Evolutionary conservation across 2,797 vertebrate genomes (phyloP).

Genomic region (Heliangelus exortis): DNA sequence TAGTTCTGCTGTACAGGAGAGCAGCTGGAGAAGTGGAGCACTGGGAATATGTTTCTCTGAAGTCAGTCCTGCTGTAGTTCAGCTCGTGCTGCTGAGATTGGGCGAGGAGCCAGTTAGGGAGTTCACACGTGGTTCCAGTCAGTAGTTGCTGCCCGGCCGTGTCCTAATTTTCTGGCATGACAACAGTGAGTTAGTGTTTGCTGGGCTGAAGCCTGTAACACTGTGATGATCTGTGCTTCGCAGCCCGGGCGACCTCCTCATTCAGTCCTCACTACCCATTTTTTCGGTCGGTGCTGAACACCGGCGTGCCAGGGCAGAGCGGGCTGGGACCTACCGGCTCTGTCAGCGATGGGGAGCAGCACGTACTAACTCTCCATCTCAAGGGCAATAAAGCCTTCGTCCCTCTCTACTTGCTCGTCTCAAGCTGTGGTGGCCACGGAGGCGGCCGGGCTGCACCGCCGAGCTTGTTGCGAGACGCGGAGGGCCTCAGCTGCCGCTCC

Average conservation of each 20-base stretch:
- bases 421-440: fast-evolving
- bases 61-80: fast-evolving
- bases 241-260: fast-evolving
- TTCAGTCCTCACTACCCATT: background rate
- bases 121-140: fast-evolving
- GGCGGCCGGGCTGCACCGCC: background rate
- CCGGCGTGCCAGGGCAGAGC: no score
- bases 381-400: background rate
- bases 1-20: no score
- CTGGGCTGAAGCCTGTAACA: fast-evolving
- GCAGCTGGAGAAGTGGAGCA: no score
- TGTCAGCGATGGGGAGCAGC: background rate
- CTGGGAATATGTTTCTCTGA: background rate
- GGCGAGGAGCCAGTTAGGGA: fast-evolving
- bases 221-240: fast-evolving
- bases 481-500: fast-evolving
- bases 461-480: background rate
- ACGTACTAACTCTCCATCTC: no score
- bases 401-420: fast-evolving
- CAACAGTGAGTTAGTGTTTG: fast-evolving
- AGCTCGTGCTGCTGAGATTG: fast-evolving
- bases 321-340: no score
- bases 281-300: fast-evolving
- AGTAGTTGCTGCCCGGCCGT: fast-evolving
- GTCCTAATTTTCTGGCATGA: background rate